Percentiles rank a stretch among this genome's conserved stretches.
Evolutionary conservation across 2,113 vertebrate genomes (phyloP).

Genomic region (Gymnorhina tibicen): DNA sequence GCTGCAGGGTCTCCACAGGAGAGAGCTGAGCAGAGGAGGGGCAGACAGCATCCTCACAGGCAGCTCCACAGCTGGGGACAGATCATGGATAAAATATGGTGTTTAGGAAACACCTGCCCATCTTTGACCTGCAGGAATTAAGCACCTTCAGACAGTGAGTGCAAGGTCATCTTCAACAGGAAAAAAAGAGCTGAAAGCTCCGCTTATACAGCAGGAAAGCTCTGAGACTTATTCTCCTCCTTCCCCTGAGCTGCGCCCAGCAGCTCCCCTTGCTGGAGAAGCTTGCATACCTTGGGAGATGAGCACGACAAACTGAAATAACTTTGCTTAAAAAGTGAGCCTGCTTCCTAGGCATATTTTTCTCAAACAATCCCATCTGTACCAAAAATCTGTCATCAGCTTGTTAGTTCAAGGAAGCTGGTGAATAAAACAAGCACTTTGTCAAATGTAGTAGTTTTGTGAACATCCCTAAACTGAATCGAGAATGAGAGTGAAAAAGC

Average conservation of each 20-base stretch:
- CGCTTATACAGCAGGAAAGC: neutral
- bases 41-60: neutral
- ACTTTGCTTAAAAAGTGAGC: neutral
- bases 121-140: neutral
- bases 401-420: slow-evolving; percentile 5
- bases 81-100: fast-evolving
- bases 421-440: neutral
- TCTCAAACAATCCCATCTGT: neutral
- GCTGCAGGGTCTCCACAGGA: neutral
- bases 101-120: neutral
- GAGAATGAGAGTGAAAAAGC: neutral
- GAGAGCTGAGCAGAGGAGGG: neutral
- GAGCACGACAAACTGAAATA: neutral
- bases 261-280: slow-evolving; percentile 24
- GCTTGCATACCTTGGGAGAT: neutral
- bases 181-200: neutral
- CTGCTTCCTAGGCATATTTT: neutral
- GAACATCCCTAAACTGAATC: neutral
- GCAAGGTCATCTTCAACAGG: neutral
- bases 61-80: fast-evolving
- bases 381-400: neutral
- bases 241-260: neutral
- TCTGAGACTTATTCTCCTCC: neutral
- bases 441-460: neutral
- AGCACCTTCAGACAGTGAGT: neutral